Percentiles rank a stretch among this genome's conserved stretches.
These are phyloP conservation scores for Lepus americanus DNA, from an alignment of 2,113 vertebrate species.

Conservation along the genomic window DNA sequence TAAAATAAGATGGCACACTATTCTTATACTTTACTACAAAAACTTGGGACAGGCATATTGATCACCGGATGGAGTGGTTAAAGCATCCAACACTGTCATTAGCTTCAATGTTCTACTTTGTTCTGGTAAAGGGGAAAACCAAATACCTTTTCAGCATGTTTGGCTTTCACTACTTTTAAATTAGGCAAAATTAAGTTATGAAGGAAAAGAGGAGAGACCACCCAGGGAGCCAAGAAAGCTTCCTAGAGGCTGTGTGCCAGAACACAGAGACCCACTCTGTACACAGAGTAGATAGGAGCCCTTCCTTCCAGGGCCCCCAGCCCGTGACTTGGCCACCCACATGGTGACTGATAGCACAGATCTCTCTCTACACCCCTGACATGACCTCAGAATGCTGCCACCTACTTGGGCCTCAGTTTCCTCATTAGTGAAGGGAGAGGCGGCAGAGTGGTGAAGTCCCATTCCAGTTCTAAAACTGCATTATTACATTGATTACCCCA, in stretches of 20 bases:
- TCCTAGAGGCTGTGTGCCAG: neutral
- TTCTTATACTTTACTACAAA: slow-evolving; percentile 16
- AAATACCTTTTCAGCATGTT: slow-evolving; percentile 53
- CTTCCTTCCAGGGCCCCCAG: accelerated
- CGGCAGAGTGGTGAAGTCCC: neutral
- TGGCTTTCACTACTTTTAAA: slow-evolving; percentile 53
- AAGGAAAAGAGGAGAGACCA: neutral
- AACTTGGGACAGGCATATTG: neutral
- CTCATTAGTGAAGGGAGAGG: neutral
- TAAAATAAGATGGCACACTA: slow-evolving; percentile 33
- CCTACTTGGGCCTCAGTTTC: neutral
- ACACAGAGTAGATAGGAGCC: accelerated
- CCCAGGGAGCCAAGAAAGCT: neutral
- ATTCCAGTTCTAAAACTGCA: neutral
- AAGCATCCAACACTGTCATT: slow-evolving; percentile 56
- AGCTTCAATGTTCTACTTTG: neutral
- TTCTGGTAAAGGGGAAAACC: neutral
- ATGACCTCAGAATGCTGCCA: neutral
- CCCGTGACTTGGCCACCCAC: accelerated
- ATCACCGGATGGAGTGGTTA: slow-evolving; percentile 11
- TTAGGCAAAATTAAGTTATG: slow-evolving; percentile 49
- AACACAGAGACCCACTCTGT: neutral
- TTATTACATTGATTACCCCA: neutral
- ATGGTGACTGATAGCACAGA: too few relatives aligned
- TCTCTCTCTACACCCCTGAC: neutral